phyloP scores from a whole-genome alignment of 2,797 vertebrate genomes.

The Falco naumanni region DNA sequence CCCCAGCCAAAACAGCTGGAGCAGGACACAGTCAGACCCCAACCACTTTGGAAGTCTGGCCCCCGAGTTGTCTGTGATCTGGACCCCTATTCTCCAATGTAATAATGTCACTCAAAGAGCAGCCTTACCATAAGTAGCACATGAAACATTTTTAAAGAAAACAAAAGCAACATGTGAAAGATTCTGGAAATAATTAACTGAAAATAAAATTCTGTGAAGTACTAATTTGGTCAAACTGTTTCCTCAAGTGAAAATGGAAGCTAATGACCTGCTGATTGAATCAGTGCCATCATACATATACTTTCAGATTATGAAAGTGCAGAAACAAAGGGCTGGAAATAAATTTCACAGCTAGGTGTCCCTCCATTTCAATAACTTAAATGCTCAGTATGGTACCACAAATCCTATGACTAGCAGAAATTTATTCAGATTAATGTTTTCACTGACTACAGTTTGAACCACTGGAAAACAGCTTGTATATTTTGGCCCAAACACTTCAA shows the following conservation, averaged over 20 bases:
- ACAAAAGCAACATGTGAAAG: background rate
- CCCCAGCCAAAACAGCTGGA: background rate
- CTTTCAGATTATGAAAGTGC: background rate
- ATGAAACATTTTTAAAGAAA: background rate
- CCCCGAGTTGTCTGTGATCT: accelerated
- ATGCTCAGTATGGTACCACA: background rate
- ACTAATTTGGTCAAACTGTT: background rate
- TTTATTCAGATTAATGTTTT: background rate
- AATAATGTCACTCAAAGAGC: background rate
- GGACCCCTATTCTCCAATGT: background rate
- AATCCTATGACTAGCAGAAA: background rate
- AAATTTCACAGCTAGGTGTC: background rate
- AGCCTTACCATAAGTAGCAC: background rate
- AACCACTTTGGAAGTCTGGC: background rate
- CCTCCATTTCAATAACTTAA: background rate
- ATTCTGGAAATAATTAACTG: background rate
- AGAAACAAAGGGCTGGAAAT: background rate
- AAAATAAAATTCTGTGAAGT: background rate
- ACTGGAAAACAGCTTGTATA: background rate
- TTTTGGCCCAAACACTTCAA: background rate
- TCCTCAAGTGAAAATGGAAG: background rate
- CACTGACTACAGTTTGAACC: background rate
- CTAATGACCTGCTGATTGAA: background rate
- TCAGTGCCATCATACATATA: background rate
- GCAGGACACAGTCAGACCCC: background rate